Evolutionary conservation across 2,797 vertebrate species (phyloP), one percentile per base, ranked within the genome.

Genomic region (Anabacerthia variegaticeps): DNA sequence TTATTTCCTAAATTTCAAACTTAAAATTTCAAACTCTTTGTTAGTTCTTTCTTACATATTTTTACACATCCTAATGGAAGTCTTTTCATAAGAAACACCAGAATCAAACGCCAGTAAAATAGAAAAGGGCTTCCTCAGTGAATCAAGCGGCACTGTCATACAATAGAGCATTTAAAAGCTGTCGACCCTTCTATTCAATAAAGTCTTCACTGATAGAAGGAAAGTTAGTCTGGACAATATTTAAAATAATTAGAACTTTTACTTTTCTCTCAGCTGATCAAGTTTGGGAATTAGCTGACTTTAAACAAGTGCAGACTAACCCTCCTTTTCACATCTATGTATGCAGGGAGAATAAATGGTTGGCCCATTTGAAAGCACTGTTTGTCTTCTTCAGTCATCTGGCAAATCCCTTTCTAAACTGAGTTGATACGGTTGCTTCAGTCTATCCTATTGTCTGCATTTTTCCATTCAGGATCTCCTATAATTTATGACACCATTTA

Each of bases 401-500:
- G 28, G n/a, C 55, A 95, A 87, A 91, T 79, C 59, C 10, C 7
- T 26, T 89, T 88, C 43, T 65, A 67, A 93, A 92, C 7, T 37
- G 36, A 48, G 18, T 48, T 68, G 71, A 43, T 81, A 85, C 0
- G 0, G 23, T 63, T 15, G 22, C 63, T 67, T 93, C 54, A 77
- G 43, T 65, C 34, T 73, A 32, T 48, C 16, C n/a, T 41, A 55
- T 91, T 93, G 46, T 93, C 79, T 77, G 52, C 32, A 9, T 71
- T 91, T 91, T 90, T 80, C 76, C 46, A 39, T 96, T 94, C 54
- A 87, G 72, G 14, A 66, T 49, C 37, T 89, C n/a, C 43, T 63
- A 76, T 90, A 81, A 89, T 68, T 88, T 85, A 67, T 95, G 68
- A 28, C 28, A 88, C 36, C 9, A 48, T 89, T 92, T 95, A 85